Conservation (phyloP, 2,888 invertebrate species). For the Ornithoptera priamus region DNA sequence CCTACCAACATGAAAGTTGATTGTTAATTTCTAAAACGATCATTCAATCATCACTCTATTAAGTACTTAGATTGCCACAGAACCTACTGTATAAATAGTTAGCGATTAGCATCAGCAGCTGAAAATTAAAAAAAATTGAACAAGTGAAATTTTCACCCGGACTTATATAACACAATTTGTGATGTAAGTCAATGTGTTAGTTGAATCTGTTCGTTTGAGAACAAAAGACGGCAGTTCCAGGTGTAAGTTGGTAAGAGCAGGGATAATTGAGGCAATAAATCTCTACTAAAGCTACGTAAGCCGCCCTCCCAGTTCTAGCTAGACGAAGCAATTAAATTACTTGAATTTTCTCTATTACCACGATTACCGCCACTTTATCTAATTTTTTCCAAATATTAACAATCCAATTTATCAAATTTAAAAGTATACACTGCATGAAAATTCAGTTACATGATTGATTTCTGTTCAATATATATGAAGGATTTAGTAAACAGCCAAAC, state of each 20-base stretch:
- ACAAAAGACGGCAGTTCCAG: conserved; percentile 53
- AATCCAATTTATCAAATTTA: neutral
- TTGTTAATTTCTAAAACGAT: no score
- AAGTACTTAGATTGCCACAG: no score
- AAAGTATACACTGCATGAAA: neutral
- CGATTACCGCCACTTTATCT: conserved; percentile 45
- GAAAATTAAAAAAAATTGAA: neutral
- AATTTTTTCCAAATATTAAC: neutral
- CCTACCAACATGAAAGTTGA: no score
- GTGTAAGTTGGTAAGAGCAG: conserved; percentile 52
- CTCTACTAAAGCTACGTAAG: conserved; percentile 58
- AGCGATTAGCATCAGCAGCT: no score
- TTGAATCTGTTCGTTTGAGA: conserved; percentile 50
- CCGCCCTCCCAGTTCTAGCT: conserved; percentile 48
- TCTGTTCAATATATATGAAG: neutral
- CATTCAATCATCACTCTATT: no score
- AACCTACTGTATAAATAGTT: no score
- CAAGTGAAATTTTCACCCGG: neutral
- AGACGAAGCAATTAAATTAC: conserved; percentile 73
- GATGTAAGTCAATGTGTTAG: conserved; percentile 35
- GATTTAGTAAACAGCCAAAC: no score
- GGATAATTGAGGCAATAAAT: conserved; percentile 76
- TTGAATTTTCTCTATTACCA: conserved; percentile 62
- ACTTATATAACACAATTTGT: conserved; percentile 6
- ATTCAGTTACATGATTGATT: neutral